Evolutionary conservation across 1,140 invertebrate genomes (phyloP), one percentile per base, ranked within the genome.

Genomic region (Tenebrio molitor): DNA sequence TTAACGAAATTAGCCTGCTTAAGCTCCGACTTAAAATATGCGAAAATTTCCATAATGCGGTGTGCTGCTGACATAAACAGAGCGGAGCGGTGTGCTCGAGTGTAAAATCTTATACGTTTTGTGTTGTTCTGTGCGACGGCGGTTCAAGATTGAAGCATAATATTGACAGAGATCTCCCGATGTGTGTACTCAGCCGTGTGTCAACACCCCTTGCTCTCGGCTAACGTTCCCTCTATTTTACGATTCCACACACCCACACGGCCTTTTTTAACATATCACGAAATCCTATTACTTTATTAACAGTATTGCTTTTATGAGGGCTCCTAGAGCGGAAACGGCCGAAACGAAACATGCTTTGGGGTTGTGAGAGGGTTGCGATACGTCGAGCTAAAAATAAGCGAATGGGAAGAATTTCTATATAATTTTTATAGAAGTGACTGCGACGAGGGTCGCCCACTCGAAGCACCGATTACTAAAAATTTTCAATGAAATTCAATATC

Each of bases 131-230:
- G 21, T 64, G 34, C 50, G 66, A 66, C 63, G 69, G 44, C 46
- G 69, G 62, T 71, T 62, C 69, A 72, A 72, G 75, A 76, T 74
- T 74, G 73, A 76, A 76, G 67, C 73, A 76, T 69, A 74, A 76
- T 76, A 76, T 74, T 74, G 69, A 74, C 75, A 74, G 70, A 70
- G 73, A 74, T 72, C 70, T 76, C 64, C 34, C 50, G 50, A 68
- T 74, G 64, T 74, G 70, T 74, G 71, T 74, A 72, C 50, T 69
- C 50, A 72, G 62, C 50, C 69, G 69, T 74, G 12, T 69, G 73
- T 74, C 69, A 74, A 74, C 73, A 74, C 36, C 29, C 42, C 65
- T 25, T 23, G 50, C 50, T 29, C 21, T 29, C 21, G 12, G 50
- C 50, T 58, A 58, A 58, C 50, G 50, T 58, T 58, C 23, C 23